A percentile compares a stretch with the other conserved stretches of the same genome.
These are phyloP conservation scores for Patella caerulea DNA, from an alignment of 2,888 invertebrate species.

Conservation along the genomic window DNA sequence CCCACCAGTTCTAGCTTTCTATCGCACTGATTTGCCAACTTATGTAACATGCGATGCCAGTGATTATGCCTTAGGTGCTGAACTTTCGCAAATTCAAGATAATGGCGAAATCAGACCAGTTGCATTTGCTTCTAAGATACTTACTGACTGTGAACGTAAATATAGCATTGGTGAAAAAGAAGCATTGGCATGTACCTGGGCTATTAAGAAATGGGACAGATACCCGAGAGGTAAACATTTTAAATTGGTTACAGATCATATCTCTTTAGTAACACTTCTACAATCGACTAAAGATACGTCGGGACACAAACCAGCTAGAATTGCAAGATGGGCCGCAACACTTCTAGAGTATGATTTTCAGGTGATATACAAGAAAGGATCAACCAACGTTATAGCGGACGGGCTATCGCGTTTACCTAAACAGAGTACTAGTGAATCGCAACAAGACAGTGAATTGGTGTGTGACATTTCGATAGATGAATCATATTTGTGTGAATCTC, in stretches of 20 bases:
- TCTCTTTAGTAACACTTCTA: background rate
- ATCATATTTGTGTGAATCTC: too few relatives aligned
- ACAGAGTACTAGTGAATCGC: background rate
- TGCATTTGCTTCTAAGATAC: background rate
- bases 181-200: background rate
- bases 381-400: background rate
- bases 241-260: background rate
- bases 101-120: background rate
- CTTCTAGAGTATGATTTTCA: background rate
- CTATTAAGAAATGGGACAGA: background rate
- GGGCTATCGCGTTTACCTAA: background rate
- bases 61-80: slow-evolving; percentile 1
- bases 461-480: too few relatives aligned
- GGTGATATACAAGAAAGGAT: background rate
- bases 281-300: background rate
- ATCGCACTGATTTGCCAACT: background rate
- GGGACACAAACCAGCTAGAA: background rate
- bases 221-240: background rate
- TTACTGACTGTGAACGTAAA: background rate
- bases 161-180: background rate
- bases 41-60: background rate
- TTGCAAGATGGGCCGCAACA: background rate
- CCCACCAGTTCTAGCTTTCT: background rate
- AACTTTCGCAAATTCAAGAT: background rate
- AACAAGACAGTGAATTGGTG: too few relatives aligned